A percentile compares a stretch with the other conserved stretches of the same genome.
Evolutionary conservation across 1,140 invertebrate species (phyloP).

Genomic region (Drosophila triauraria): DNA sequence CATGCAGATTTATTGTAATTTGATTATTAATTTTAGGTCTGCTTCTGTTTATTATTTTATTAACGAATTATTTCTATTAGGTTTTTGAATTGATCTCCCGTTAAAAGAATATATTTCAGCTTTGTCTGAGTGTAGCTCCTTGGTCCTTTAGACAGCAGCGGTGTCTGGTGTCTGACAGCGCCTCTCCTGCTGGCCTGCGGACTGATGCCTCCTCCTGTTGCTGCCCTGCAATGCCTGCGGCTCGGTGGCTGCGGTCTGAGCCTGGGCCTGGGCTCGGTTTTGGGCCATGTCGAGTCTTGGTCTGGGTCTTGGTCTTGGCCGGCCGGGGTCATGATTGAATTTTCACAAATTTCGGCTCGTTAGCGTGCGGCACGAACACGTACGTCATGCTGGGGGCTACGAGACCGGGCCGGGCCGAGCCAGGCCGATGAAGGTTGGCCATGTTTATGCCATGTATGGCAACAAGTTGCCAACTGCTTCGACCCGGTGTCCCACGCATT

Average conservation of each 20-base stretch:
- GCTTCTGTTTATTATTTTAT: constrained; percentile 18
- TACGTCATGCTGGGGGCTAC: constrained; percentile 65
- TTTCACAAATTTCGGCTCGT: constrained; percentile 81
- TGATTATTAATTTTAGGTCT: too few relatives aligned
- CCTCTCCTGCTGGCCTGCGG: constrained; percentile 11
- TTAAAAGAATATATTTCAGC: background rate
- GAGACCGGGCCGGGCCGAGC: constrained; percentile 47
- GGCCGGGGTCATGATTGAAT: constrained; percentile 74
- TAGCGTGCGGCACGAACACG: constrained; percentile 75
- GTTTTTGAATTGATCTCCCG: too few relatives aligned
- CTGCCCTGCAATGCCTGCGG: constrained; percentile 14
- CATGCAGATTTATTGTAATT: too few relatives aligned
- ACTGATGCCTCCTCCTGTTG: constrained; percentile 11
- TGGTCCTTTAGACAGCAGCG: constrained; percentile 1
- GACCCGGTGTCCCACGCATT: constrained; percentile 5
- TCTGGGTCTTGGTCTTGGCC: constrained; percentile 42
- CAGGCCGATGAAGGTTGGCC: constrained; percentile 56
- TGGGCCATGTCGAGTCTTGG: constrained; percentile 18
- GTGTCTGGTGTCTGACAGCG: constrained; percentile 36
- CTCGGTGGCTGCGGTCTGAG: constrained; percentile 20
- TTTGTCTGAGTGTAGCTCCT: constrained; percentile 1
- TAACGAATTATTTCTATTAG: background rate
- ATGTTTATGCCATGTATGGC: constrained; percentile 60
- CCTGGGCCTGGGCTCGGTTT: constrained; percentile 14
- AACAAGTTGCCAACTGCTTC: constrained; percentile 72